phyloP scores from a whole-genome alignment of 2,113 vertebrate genomes.

The Cepphus grylle region DNA sequence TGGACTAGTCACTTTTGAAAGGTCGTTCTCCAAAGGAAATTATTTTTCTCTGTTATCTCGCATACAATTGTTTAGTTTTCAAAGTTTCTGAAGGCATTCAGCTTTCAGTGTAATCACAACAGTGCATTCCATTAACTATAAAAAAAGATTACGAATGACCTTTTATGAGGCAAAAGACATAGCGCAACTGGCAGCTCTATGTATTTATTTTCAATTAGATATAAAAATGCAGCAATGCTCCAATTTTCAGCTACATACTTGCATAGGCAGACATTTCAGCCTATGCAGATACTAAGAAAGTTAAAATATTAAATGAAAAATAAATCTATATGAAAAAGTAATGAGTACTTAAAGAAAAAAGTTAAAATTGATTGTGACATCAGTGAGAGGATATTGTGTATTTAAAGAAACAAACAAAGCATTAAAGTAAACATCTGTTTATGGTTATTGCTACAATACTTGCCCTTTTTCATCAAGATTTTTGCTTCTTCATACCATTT shows the following conservation, averaged over 20 bases:
- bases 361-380: background rate
- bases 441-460: background rate
- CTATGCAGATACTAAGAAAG: background rate
- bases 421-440: background rate
- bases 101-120: slow-evolving; percentile 52
- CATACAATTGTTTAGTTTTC: slow-evolving; percentile 62
- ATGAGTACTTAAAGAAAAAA: background rate
- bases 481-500: background rate
- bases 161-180: slow-evolving; percentile 63
- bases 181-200: slow-evolving; percentile 16
- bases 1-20: slow-evolving; percentile 61
- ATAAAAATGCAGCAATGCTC: background rate
- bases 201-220: slow-evolving; percentile 58
- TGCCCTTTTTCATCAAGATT: background rate
- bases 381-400: rapidly evolving
- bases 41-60: slow-evolving; percentile 55
- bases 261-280: background rate
- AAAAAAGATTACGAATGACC: slow-evolving; percentile 62
- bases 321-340: background rate
- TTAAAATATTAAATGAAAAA: background rate
- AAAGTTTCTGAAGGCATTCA: slow-evolving; percentile 62
- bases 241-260: background rate
- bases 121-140: slow-evolving; percentile 52
- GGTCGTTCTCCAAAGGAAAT: slow-evolving; percentile 61
- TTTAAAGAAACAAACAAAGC: background rate